Conservation (phyloP, 37 sponge, comb jelly and placozoan genomes). For the Agelas oroides region DNA sequence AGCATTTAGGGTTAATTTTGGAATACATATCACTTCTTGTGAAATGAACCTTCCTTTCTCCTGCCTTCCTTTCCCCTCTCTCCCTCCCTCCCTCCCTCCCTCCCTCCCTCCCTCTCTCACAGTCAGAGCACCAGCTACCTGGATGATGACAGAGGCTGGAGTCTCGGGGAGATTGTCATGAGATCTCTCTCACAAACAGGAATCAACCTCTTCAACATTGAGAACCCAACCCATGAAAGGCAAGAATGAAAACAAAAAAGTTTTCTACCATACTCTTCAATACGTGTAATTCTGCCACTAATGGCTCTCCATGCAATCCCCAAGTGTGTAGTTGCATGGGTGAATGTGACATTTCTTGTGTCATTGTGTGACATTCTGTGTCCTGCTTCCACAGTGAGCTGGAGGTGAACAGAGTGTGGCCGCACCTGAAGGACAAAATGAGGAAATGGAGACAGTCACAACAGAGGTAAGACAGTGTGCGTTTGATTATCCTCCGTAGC, state of each 20-base stretch:
- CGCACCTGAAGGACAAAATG: conserved; percentile 38
- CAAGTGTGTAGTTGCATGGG: too few relatives aligned
- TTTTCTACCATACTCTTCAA: too few relatives aligned
- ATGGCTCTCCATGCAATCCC: too few relatives aligned
- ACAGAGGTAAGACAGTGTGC: conserved; percentile 24
- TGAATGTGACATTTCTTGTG: not conserved
- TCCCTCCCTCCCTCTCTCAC: not conserved
- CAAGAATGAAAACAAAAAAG: too few relatives aligned
- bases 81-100: not conserved
- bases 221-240: conserved; percentile 52
- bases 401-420: conserved; percentile 39
- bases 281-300: too few relatives aligned
- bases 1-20: too few relatives aligned
- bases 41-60: not conserved
- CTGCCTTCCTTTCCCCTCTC: not conserved
- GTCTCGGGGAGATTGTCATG: conserved; percentile 62
- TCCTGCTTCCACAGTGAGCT: conserved; percentile 26
- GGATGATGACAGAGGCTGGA: conserved; percentile 27
- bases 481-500: too few relatives aligned
- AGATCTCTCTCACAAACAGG: conserved; percentile 16
- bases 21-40: too few relatives aligned
- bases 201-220: conserved; percentile 33
- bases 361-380: too few relatives aligned
- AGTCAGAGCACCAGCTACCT: conserved; percentile 28
- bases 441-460: conserved; percentile 14